Base-by-base conservation (phyloP, 35 echinoderm and acorn worm species). In the Acanthaster planci region DNA sequence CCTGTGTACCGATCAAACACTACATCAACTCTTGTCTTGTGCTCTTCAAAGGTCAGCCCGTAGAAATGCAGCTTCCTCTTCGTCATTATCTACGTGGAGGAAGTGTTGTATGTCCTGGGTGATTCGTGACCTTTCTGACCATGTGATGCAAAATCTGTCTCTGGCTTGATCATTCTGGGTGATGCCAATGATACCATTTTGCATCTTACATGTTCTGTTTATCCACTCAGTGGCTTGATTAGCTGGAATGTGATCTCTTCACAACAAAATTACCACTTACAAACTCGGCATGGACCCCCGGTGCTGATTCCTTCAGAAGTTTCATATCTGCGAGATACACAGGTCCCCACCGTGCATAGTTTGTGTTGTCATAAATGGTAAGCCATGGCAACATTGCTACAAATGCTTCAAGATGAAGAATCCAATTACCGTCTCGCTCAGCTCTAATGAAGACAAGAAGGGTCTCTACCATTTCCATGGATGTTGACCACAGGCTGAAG, bases 321-420 rank as follows among this genome's bases (percentile, higher is more conserved):
- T 76, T 55, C 88, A 90, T 84, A 58, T 84, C 60, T n/a, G 80
- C 29, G 8, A 90, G 39, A 51, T 90, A 90, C 14, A 84, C 82
- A 16, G 81, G 38, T 51, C 88, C 68, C 80, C 59, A 90, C 75
- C 58, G 37, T 42, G 67, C 83, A 75, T 85, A 85, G 75, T 84
- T 85, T 2, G 18, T 60, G 64, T 90, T 81, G 37, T 85, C 64
- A 85, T 90, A 84, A 14, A 54, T 44, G 51, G 50, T 38, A 38
- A 78, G 78, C 50, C 29, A 85, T 1, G 76, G 81, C 68, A 85
- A 39, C 81, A 90, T 90, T 76, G 26, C 36, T 47, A 26, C 8
- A 59, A 85, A 90, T 8, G 89, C 38, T 38, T n/a, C n/a, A n/a
- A n/a, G n/a, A n/a, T n/a, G n/a, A n/a, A n/a, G n/a, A n/a, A n/a